Base-by-base conservation (phyloP, 2,797 vertebrate genomes). In the Agapornis canus region DNA sequence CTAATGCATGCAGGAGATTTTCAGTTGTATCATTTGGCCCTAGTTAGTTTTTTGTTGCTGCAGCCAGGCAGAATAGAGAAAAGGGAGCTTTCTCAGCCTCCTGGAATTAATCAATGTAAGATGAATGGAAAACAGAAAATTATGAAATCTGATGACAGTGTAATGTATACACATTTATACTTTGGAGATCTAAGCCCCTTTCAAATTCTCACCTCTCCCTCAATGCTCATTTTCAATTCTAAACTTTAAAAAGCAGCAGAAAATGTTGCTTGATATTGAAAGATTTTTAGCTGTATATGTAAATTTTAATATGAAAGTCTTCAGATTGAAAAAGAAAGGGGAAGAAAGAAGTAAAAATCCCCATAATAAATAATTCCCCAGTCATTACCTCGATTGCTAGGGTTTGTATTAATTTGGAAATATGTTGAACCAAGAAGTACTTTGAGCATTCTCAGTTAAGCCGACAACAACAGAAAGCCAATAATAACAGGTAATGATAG, bases 401-500 rank as follows among this genome's bases (percentile, higher is more conserved):
- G 20, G 51, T 63, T 80, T 78, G 29, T 42, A 68, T 81, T 83
- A 70, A 66, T 82, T 22, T 65, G 60, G 52, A 76, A 86, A 82
- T 39, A 59, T 1, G 37, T 4, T 23, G 39, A 45, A 92, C 21
- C n/a, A 81, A 60, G 31, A 61, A 88, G 10, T 52, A 61, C 19
- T 89, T 78, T 21, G 32, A 76, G 31, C 23, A 51, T 82, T 93
- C 82, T 90, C 64, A 78, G 72, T 69, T 94, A 89, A 95, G 71
- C 81, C 45, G 35, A 35, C 26, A 75, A 61, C 10, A 82, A 35
- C 6, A 14, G 35, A 60, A 73, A 29, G 82, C 90, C 83, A 93
- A 12, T 12, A 77, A 80, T 29, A 93, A 82, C 19, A 90, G 37
- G 29, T 68, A 75, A 60, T 2, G 27, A 60, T 6, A 70, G 51